These are phyloP conservation scores for Yponomeuta cagnagella DNA, from an alignment of 2,888 invertebrate species.

Conservation along the genomic window DNA sequence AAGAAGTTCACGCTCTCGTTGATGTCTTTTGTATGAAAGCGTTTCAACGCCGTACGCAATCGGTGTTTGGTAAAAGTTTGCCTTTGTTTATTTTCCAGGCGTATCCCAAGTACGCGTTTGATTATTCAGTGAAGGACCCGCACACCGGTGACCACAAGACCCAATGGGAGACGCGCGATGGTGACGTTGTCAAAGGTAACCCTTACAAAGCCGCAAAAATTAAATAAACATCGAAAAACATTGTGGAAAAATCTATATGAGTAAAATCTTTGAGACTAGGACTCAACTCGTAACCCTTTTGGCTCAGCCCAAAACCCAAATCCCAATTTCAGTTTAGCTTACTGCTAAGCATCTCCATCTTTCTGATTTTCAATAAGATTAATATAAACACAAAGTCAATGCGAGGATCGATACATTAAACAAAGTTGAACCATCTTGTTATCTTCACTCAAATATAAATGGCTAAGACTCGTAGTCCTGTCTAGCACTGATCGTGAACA, in stretches of 20 bases:
- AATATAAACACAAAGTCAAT: too few relatives aligned
- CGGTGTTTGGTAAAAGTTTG: not conserved
- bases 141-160: constrained; percentile 77
- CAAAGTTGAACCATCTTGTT: too few relatives aligned
- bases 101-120: constrained; percentile 76
- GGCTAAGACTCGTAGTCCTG: too few relatives aligned
- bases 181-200: constrained; percentile 76
- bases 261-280: too few relatives aligned
- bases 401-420: too few relatives aligned
- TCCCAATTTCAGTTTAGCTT: not conserved
- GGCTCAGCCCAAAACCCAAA: not conserved
- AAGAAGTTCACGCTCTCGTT: constrained; percentile 30
- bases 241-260: not conserved
- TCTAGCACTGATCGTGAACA: too few relatives aligned
- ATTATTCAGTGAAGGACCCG: constrained; percentile 78
- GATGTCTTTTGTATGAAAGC: constrained; percentile 39
- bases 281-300: too few relatives aligned
- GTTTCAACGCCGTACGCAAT: constrained; percentile 13
- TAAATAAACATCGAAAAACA: not conserved
- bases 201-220: not conserved
- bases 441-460: too few relatives aligned
- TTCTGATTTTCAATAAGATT: too few relatives aligned
- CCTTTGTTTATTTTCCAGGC: constrained; percentile 49
- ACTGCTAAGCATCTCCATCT: too few relatives aligned
- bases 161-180: constrained; percentile 77